Percentiles rank a stretch among this genome's conserved stretches.
Conservation (phyloP, 64 coral and sea anemone species). For the Dendrophyllia cribrosa region DNA sequence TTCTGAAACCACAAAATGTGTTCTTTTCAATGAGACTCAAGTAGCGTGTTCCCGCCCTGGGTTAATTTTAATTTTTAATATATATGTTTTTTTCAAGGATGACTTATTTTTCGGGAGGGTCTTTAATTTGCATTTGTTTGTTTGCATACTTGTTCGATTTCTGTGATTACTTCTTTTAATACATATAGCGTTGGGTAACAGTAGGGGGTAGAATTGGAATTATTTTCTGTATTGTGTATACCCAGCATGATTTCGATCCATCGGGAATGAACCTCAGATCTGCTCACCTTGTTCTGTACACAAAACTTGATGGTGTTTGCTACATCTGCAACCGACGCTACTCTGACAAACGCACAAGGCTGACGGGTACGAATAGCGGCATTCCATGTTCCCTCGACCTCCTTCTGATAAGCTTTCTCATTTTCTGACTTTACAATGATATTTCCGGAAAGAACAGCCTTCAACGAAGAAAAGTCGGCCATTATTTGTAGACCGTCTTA, state of each 20-base stretch:
- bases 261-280: background rate
- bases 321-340: constrained; percentile 30
- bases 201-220: no score
- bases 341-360: constrained; percentile 47
- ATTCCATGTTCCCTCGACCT: constrained; percentile 65
- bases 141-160: no score
- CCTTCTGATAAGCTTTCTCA: background rate
- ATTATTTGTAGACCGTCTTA: background rate
- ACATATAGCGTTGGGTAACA: no score
- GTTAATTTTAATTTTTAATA: no score
- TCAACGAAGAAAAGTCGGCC: constrained; percentile 43
- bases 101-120: no score
- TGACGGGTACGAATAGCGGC: background rate
- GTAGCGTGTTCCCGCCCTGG: no score
- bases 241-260: background rate
- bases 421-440: constrained; percentile 41
- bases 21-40: no score
- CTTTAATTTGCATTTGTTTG: no score
- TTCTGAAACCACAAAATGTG: no score
- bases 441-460: constrained; percentile 18
- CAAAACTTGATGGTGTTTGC: constrained; percentile 62
- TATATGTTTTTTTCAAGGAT: no score
- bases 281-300: constrained; percentile 50
- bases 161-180: no score
- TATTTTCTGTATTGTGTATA: no score